Conservation (phyloP, 2,797 vertebrate genomes). For the Moxostoma hubbsi region DNA sequence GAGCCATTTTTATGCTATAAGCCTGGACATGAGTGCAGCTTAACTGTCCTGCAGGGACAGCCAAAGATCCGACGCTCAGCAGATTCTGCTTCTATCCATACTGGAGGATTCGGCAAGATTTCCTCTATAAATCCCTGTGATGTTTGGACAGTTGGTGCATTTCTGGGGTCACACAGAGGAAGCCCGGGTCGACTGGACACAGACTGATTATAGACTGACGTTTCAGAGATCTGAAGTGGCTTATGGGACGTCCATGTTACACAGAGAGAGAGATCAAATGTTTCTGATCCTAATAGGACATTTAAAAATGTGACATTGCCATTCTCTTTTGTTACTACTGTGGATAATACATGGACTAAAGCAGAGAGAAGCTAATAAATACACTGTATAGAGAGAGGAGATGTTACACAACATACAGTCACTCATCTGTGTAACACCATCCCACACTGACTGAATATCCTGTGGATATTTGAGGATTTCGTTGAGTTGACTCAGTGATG, state of each 20-base stretch:
- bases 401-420: too few relatives aligned
- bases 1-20: conserved; percentile 16
- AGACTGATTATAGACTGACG: conserved; percentile 62
- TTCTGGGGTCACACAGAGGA: neutral
- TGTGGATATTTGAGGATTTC: too few relatives aligned
- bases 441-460: too few relatives aligned
- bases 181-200: conserved; percentile 29
- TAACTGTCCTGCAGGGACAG: neutral
- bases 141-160: neutral
- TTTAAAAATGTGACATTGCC: conserved; percentile 9
- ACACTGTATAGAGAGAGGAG: too few relatives aligned
- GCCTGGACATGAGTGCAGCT: conserved; percentile 6
- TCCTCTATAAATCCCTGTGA: conserved; percentile 5
- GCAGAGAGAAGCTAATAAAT: neutral
- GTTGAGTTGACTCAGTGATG: too few relatives aligned
- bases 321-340: neutral
- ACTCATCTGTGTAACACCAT: neutral
- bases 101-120: neutral
- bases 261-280: neutral
- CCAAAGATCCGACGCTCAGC: conserved; percentile 1
- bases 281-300: conserved; percentile 22
- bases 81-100: neutral
- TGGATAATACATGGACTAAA: neutral
- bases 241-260: conserved; percentile 2
- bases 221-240: conserved; percentile 50